Base-by-base conservation (phyloP, 1,140 invertebrate species). In the Sinonovacula constricta region DNA sequence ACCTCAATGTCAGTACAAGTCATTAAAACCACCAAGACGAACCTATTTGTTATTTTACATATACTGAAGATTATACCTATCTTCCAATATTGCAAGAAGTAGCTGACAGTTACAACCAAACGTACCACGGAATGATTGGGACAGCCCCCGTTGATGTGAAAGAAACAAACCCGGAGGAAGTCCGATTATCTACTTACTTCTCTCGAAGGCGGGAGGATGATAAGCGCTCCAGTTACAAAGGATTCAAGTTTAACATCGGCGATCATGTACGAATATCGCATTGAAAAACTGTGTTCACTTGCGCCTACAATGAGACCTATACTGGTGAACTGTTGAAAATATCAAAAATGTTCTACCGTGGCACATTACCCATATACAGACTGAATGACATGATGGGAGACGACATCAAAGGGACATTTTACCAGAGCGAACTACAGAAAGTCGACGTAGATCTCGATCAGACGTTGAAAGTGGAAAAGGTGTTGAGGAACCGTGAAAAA, bases 391-490 rank as follows among this genome's bases (percentile, higher is more conserved):
- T 66, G 7, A 4, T 39, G 12, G 36, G 45, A 24, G 63, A 66
- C 10, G 60, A 63, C 7, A 63, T 28, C 26, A 63, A 24, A 24
- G 60, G 60, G 26, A 63, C 60, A 63, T 63, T 66, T 66, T 66
- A 66, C 33, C 24, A 66, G 26, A 45, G n/a, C 24, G 60, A 63
- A 34, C 22, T 63, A 28, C 60, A 63, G 30, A 63, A 66, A 10
- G 39, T 45, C 7, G 18, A 7, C 7, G 18, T 45, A 45, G 39
- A 45, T 18, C 39, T 45, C n/a, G 39, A 45, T 45, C 39, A 45
- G 18, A 45, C 39, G 39, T 45, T 7, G 39, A 45, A 45, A 45
- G 39, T 45, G 18, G 39, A 45, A 45, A 45, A 45, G 39, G n/a
- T 45, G 39, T 45, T 45, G 18, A 45, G 18, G 18, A 10, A 7